Conservation (phyloP, 2,888 invertebrate species). For the Apoderus coryli region DNA sequence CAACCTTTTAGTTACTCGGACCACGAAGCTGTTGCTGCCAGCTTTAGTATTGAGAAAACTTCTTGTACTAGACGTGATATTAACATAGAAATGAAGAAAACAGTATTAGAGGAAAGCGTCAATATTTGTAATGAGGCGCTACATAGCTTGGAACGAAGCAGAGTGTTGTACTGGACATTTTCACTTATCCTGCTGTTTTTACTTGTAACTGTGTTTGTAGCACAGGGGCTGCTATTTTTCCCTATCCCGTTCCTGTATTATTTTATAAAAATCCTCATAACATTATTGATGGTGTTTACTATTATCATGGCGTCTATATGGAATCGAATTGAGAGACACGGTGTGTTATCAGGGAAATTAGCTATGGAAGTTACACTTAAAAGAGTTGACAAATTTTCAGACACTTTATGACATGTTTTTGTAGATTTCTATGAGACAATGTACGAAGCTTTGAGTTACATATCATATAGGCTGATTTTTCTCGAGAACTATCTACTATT, state of each 20-base stretch:
- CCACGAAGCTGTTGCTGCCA: conserved; percentile 70
- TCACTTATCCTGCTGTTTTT: conserved; percentile 38
- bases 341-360: conserved; percentile 56
- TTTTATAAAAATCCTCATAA: conserved; percentile 45
- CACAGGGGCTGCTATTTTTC: too few species aligned
- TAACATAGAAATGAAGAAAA: conserved; percentile 17
- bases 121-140: conserved; percentile 44
- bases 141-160: conserved; percentile 35
- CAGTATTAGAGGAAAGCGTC: conserved; percentile 41
- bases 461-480: too few species aligned
- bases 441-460: too few species aligned
- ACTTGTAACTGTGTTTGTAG: conserved; percentile 35
- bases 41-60: conserved; percentile 28
- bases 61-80: conserved; percentile 10
- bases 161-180: conserved; percentile 37
- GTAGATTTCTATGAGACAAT: too few species aligned
- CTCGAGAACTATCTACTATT: too few species aligned
- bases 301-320: conserved; percentile 68
- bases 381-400: conserved; percentile 13
- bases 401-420: background rate
- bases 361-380: conserved; percentile 47
- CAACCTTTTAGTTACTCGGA: conserved; percentile 71
- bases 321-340: conserved; percentile 69
- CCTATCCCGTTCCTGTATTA: conserved; percentile 36
- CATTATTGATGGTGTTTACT: conserved; percentile 50